These are phyloP conservation scores for Cheirogaleus medius DNA, from an alignment of 2,113 vertebrate genomes.

Conservation along the genomic window DNA sequence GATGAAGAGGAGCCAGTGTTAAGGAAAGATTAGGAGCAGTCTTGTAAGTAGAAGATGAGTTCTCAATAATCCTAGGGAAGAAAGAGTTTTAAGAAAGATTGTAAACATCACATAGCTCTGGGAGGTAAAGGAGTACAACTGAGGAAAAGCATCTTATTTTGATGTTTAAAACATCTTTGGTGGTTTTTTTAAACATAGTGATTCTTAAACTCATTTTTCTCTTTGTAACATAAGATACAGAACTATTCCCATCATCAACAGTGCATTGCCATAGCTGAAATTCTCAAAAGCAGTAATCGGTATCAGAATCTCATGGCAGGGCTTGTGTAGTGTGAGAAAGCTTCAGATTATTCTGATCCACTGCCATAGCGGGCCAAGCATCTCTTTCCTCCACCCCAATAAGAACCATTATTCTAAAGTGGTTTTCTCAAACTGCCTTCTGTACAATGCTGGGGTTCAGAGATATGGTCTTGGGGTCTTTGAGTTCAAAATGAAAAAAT, in stretches of 20 bases:
- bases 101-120: background rate
- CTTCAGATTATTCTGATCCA: background rate
- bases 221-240: background rate
- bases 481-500: background rate
- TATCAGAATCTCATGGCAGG: background rate
- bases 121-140: background rate
- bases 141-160: background rate
- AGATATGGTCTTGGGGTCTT: background rate
- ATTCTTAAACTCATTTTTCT: slow-evolving; percentile 4
- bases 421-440: background rate
- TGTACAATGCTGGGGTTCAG: background rate
- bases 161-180: background rate
- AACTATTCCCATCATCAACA: background rate
- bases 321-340: background rate
- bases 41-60: background rate
- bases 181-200: background rate
- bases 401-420: background rate
- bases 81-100: background rate
- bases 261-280: background rate
- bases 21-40: background rate
- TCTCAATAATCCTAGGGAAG: background rate
- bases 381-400: background rate
- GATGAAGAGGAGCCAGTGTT: background rate
- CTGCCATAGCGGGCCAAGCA: background rate
- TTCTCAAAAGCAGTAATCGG: background rate